Base-by-base conservation (phyloP, 2,797 vertebrate species). In the Odontamblyopus lacepedii region DNA sequence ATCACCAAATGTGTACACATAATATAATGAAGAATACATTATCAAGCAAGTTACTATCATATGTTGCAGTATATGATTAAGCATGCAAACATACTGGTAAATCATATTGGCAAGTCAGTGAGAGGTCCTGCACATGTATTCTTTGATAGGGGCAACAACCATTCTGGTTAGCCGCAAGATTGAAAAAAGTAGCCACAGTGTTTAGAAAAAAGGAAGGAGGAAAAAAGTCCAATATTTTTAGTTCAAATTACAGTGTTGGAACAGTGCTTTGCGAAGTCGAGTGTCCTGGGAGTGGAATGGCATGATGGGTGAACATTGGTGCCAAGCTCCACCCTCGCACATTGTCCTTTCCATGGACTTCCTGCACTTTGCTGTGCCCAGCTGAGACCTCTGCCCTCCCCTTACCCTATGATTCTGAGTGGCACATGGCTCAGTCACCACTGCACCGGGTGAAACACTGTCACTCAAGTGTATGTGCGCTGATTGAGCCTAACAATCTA, bases 211-310 rank as follows among this genome's bases (percentile, higher is more conserved):
- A 88, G 87, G 87, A 93, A 92, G 92, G 90, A 94, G 92, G 91
- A 93, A 93, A 92, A 94, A 94, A 93, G 92, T 91, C 86, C 92
- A 92, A 94, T 95, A 95, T 95, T 95, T 95, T 95, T 95, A 95
- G 94, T 93, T 87, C 86, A 95, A 95, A 95, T 95, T 95, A 95
- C 92, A 95, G 89, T 80, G 92, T 94, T 94, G 93, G 90, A 94
- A 93, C 92, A 92, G 92, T 92, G 92, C 93, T 91, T 90, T 92
- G 93, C 93, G 91, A 84, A 90, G 92, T 89, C 56, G 88, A 94
- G 90, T 92, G 92, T 93, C 92, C 92, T 88, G 87, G 92, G 92
- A 92, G 87, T 92, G 93, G 92, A 93, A 94, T 94, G 93, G 93
- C 93, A 94, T 92, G 93, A 93, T 93, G 90, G 92, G 90, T 84